Evolutionary conservation across 2,797 vertebrate genomes (phyloP).

Genomic region (Betta splendens): DNA sequence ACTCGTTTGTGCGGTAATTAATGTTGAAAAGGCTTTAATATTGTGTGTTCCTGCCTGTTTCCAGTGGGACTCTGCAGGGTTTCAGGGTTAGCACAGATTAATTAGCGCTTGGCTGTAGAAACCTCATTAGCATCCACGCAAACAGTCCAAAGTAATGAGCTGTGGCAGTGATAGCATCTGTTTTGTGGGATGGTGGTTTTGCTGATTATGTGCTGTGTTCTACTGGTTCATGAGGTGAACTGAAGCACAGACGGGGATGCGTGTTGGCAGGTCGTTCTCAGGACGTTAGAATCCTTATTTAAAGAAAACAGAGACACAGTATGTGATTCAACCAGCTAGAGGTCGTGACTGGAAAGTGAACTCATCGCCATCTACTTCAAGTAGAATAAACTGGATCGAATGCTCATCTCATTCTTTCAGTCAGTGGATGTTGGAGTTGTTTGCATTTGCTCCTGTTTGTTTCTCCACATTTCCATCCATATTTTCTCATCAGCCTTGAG

Average conservation of each 20-base stretch:
- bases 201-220: conserved; percentile 25
- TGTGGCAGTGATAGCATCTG: conserved; percentile 39
- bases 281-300: too few relatives aligned
- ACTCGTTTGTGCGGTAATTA: conserved; percentile 24
- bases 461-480: too few relatives aligned
- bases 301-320: too few relatives aligned
- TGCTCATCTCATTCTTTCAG: too few relatives aligned
- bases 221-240: background rate
- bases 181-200: conserved; percentile 30
- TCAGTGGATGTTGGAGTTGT: too few relatives aligned
- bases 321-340: too few relatives aligned
- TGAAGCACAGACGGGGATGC: background rate
- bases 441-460: too few relatives aligned
- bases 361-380: too few relatives aligned
- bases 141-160: conserved; percentile 39
- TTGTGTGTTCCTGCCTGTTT: conserved; percentile 16
- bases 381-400: too few relatives aligned
- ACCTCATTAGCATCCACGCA: conserved; percentile 51
- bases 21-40: conserved; percentile 23
- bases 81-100: conserved; percentile 4
- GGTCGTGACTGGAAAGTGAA: too few relatives aligned
- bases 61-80: background rate
- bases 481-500: too few relatives aligned
- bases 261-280: conserved; percentile 10
- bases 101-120: conserved; percentile 34